Evolutionary conservation across 2,113 vertebrate species (phyloP).

Genomic region (Ictalurus punctatus): DNA sequence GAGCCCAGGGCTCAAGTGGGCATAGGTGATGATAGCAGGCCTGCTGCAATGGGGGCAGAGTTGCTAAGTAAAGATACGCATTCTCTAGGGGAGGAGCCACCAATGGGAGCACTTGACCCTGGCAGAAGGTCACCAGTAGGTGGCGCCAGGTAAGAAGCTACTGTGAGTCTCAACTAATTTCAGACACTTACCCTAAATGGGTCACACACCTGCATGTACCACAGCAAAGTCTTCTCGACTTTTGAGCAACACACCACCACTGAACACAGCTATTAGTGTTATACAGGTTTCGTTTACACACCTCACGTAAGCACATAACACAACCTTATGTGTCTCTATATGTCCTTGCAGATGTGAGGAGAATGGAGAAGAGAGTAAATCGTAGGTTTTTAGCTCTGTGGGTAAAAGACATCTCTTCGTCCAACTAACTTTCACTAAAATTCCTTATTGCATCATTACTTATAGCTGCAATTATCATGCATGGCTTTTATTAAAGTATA

Average conservation of each 20-base stretch:
- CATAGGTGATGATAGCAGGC: slow-evolving; percentile 83
- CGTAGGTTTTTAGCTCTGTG: slow-evolving; percentile 80
- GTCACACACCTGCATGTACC: slow-evolving; percentile 49
- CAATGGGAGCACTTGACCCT: slow-evolving; percentile 81
- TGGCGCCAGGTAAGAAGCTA: slow-evolving; percentile 83
- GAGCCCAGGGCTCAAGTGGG: slow-evolving; percentile 83
- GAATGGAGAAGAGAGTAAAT: slow-evolving; percentile 78
- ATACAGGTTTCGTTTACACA: slow-evolving; percentile 36
- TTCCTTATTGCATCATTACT: slow-evolving; percentile 33
- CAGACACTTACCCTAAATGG: not conserved
- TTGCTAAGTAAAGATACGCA: slow-evolving; percentile 95
- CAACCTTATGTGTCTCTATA: slow-evolving; percentile 42
- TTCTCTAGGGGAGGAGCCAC: slow-evolving; percentile 93
- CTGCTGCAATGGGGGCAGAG: slow-evolving; percentile 84
- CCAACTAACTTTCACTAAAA: slow-evolving; percentile 56
- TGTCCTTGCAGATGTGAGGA: slow-evolving; percentile 80
- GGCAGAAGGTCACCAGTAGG: slow-evolving; percentile 88
- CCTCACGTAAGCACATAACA: slow-evolving; percentile 48
- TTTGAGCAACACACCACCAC: slow-evolving; percentile 34
- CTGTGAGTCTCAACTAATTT: slow-evolving; percentile 6
- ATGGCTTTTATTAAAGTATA: slow-evolving; percentile 31
- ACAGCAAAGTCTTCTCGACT: slow-evolving; percentile 36
- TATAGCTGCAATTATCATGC: slow-evolving; percentile 37
- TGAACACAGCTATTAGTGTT: slow-evolving; percentile 43
- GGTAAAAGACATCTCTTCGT: slow-evolving; percentile 73